Percentiles rank a stretch among this genome's conserved stretches.
Evolutionary conservation across 2,888 invertebrate genomes (phyloP).

Genomic region (Drepana falcataria): DNA sequence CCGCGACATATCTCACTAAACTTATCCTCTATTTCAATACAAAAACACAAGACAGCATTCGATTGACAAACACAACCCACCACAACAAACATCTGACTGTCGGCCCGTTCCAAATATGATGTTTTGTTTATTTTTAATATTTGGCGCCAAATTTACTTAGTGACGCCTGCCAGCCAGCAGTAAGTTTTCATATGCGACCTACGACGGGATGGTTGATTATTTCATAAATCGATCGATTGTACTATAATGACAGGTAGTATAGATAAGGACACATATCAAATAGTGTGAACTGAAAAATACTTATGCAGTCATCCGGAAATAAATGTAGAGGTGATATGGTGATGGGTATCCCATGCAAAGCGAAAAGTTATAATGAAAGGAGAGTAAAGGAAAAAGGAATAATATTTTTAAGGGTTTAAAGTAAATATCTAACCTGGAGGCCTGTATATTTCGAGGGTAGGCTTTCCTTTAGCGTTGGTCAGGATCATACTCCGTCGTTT

Average conservation of each 20-base stretch:
- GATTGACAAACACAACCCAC: constrained; percentile 48
- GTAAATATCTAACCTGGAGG: constrained; percentile 85
- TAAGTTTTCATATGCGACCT: constrained; percentile 26
- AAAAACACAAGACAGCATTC: constrained; percentile 36
- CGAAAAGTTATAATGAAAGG: constrained; percentile 8
- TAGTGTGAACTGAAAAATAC: neutral
- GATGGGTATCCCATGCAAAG: constrained; percentile 1
- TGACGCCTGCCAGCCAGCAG: constrained; percentile 53
- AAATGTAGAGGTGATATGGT: too few relatives aligned
- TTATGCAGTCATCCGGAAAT: too few relatives aligned
- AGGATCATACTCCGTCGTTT: constrained; percentile 87
- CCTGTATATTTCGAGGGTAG: constrained; percentile 92
- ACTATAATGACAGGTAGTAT: too few relatives aligned
- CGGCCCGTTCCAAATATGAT: constrained; percentile 70
- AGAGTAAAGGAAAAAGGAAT: neutral
- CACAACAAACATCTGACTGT: constrained; percentile 72
- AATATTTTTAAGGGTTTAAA: neutral
- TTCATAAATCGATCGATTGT: neutral
- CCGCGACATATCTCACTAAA: constrained; percentile 57
- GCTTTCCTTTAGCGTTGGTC: constrained; percentile 84
- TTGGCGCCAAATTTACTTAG: constrained; percentile 66
- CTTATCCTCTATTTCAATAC: constrained; percentile 25
- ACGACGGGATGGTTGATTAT: neutral
- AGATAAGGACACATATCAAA: too few relatives aligned
- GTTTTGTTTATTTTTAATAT: constrained; percentile 76